phyloP scores from a whole-genome alignment of 1,140 invertebrate genomes.

The Macrosteles quadrilineatus region DNA sequence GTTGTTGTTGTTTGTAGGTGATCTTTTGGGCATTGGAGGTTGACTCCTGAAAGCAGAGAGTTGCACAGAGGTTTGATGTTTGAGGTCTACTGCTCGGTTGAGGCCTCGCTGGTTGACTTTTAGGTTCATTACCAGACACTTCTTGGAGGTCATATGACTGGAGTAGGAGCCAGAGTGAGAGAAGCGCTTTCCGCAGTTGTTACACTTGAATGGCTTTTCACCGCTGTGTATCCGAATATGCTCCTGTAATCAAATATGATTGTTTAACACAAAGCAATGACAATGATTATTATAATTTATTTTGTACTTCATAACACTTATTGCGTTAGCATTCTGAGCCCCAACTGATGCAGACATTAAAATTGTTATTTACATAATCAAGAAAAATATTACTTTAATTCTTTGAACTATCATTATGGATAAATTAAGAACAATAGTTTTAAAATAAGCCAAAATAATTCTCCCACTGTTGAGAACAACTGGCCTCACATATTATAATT shows the following conservation, averaged over 20 bases:
- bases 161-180: slow-evolving; percentile 99
- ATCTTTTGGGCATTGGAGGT: slow-evolving; percentile 14
- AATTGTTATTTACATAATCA: too few species aligned
- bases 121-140: slow-evolving; percentile 92
- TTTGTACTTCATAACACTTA: too few species aligned
- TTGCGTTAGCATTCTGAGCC: too few species aligned
- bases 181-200: slow-evolving; percentile 97
- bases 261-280: too few species aligned
- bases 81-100: slow-evolving; percentile 35
- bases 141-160: slow-evolving; percentile 99
- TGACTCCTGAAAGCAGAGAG: slow-evolving; percentile 20
- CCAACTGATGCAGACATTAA: too few species aligned
- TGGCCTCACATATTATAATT: background rate
- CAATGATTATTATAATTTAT: too few species aligned
- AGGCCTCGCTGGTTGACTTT: slow-evolving; percentile 58
- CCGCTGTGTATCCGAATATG: slow-evolving; percentile 96
- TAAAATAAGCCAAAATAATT: too few species aligned
- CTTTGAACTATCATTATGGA: too few species aligned
- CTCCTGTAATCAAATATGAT: slow-evolving; percentile 66
- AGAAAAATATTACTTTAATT: too few species aligned
- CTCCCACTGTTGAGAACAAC: too few species aligned
- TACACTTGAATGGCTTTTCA: slow-evolving; percentile 97
- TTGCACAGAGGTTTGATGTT: slow-evolving; percentile 40
- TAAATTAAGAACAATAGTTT: too few species aligned
- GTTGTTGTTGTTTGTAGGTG: slow-evolving; percentile 39